These are phyloP conservation scores for Heliothis peltigera DNA, from an alignment of 2,888 invertebrate genomes.

Conservation along the genomic window DNA sequence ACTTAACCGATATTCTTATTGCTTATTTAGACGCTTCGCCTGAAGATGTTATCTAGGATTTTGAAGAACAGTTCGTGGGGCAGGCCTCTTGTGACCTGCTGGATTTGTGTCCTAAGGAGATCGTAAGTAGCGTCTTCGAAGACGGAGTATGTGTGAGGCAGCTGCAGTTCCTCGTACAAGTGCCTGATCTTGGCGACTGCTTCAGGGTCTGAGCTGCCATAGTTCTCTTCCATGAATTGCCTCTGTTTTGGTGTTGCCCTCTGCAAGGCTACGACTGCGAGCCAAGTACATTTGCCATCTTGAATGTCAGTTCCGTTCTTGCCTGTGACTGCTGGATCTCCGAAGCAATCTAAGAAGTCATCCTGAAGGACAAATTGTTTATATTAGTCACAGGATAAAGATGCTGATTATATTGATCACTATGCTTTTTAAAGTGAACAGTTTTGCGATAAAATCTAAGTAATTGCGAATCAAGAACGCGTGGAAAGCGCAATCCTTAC, in stretches of 20 bases:
- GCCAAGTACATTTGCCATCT: conserved; percentile 99
- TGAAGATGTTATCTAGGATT: conserved; percentile 95
- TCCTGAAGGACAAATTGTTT: conserved; percentile 88
- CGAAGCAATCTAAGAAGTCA: conserved; percentile 97
- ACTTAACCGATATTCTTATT: conserved; percentile 30
- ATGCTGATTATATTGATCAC: background rate
- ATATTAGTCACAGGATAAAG: background rate
- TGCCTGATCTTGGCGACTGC: conserved; percentile 92
- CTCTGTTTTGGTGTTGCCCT: conserved; percentile 93
- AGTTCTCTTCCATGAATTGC: conserved; percentile 93
- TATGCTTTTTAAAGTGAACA: conserved; percentile 3
- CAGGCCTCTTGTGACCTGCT: conserved; percentile 94
- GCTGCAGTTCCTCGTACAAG: conserved; percentile 93
- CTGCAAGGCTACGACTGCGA: conserved; percentile 96
- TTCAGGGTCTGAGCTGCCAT: conserved; percentile 92
- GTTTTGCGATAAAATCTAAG: conserved; percentile 2
- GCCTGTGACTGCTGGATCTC: conserved; percentile 95
- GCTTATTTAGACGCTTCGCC: conserved; percentile 90
- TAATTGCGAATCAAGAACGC: conserved; percentile 22
- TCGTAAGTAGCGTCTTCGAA: conserved; percentile 96
- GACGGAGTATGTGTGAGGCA: conserved; percentile 93
- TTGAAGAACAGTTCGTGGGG: conserved; percentile 95
- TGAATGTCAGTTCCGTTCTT: conserved; percentile 97
- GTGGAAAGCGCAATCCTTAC: background rate
- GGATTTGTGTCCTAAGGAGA: conserved; percentile 94